Conservation (phyloP, 2,888 invertebrate genomes). For the Timandra comae region DNA sequence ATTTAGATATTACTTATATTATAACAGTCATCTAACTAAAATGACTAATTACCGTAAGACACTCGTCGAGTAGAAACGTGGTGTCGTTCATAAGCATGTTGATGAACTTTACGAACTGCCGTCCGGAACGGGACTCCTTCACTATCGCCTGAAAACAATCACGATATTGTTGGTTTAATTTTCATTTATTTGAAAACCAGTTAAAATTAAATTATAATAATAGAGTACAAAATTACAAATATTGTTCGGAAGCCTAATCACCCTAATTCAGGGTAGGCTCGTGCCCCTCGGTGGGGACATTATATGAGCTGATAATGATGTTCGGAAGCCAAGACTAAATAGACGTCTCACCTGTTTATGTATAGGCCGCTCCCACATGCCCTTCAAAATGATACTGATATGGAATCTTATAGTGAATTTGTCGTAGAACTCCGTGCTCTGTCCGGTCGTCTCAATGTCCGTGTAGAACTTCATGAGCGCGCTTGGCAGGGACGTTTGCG, state of each 20-base stretch:
- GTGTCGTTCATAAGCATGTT: constrained; percentile 99
- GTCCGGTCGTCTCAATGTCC: constrained; percentile 97
- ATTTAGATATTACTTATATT: too few species aligned
- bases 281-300: too few species aligned
- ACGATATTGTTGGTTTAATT: background rate
- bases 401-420: constrained; percentile 99
- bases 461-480: constrained; percentile 99
- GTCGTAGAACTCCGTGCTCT: constrained; percentile 99
- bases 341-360: constrained; percentile 81
- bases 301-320: too few species aligned
- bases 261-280: too few species aligned
- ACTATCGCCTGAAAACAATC: constrained; percentile 82
- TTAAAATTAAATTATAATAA: too few species aligned
- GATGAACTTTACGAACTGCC: constrained; percentile 96
- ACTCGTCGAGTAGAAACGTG: constrained; percentile 97
- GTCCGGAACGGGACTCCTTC: constrained; percentile 92
- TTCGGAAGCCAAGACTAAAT: background rate
- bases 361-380: constrained; percentile 94
- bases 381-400: constrained; percentile 96
- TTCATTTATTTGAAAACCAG: background rate
- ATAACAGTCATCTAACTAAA: too few species aligned
- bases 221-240: too few species aligned
- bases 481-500: constrained; percentile 87
- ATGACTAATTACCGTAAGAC: constrained; percentile 77
- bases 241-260: too few species aligned